A percentile compares a stretch with the other conserved stretches of the same genome.
Conservation (phyloP, 2,888 invertebrate genomes). For the Podabrus alpinus region DNA sequence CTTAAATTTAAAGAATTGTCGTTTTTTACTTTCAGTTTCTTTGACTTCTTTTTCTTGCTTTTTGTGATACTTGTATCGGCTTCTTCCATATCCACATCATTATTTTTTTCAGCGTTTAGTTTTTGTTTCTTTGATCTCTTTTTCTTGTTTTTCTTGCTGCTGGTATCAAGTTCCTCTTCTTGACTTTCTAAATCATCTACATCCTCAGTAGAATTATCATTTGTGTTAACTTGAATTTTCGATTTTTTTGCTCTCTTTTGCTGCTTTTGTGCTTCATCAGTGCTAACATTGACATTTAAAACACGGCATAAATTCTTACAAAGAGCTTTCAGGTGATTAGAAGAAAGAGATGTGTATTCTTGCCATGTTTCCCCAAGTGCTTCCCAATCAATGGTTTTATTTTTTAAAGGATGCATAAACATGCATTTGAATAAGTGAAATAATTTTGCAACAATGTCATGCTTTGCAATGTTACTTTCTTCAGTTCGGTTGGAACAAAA, state of each 20-base stretch:
- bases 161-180: not conserved
- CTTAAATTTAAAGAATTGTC: not conserved
- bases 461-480: slow-evolving; percentile 57
- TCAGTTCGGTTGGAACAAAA: slow-evolving; percentile 43
- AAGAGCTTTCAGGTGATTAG: slow-evolving; percentile 54
- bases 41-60: not conserved
- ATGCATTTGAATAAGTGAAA: slow-evolving; percentile 61
- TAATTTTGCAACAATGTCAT: slow-evolving; percentile 62
- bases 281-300: slow-evolving; percentile 49
- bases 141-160: not conserved
- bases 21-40: not conserved
- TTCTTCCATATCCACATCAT: not conserved
- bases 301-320: slow-evolving; percentile 56
- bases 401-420: slow-evolving; percentile 52
- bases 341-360: slow-evolving; percentile 49
- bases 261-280: slow-evolving; percentile 47
- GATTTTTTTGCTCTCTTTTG: slow-evolving; percentile 58
- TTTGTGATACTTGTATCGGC: not conserved
- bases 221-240: slow-evolving; percentile 56
- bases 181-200: not conserved
- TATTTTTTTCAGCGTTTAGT: not conserved
- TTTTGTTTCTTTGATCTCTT: not conserved
- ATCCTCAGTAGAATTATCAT: slow-evolving; percentile 45
- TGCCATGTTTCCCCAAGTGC: slow-evolving; percentile 50
- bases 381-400: slow-evolving; percentile 53